These are phyloP conservation scores for Baryphthengus martii DNA, from an alignment of 2,113 vertebrate species.

Conservation along the genomic window DNA sequence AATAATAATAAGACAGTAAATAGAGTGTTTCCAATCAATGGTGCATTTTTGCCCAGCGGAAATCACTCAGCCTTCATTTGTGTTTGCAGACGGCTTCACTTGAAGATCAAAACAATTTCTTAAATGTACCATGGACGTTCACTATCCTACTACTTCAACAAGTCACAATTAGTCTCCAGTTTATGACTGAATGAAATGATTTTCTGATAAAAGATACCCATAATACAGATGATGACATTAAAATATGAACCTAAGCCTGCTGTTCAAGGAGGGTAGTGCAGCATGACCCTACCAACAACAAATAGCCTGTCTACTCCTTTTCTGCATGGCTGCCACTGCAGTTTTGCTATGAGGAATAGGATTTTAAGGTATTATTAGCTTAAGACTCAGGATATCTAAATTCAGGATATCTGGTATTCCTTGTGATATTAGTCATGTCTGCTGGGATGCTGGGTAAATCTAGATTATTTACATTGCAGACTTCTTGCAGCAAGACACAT, in stretches of 20 bases:
- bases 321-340: not conserved
- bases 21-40: not conserved
- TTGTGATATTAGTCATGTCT: not conserved
- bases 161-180: not conserved
- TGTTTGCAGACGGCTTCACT: not conserved
- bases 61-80: not conserved
- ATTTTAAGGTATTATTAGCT: not conserved
- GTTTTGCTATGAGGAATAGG: not conserved
- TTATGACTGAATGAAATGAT: not conserved
- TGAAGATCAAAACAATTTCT: not conserved
- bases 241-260: not conserved
- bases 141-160: not conserved
- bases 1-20: not conserved
- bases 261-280: not conserved
- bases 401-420: not conserved
- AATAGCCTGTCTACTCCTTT: not conserved
- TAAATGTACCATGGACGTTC: not conserved
- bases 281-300: not conserved
- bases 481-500: no score
- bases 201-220: not conserved
- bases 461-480: no score
- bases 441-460: no score
- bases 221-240: not conserved
- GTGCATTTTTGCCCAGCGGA: not conserved
- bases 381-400: not conserved